Base-by-base conservation (phyloP, 2,888 invertebrate genomes). In the Fragum fragum region DNA sequence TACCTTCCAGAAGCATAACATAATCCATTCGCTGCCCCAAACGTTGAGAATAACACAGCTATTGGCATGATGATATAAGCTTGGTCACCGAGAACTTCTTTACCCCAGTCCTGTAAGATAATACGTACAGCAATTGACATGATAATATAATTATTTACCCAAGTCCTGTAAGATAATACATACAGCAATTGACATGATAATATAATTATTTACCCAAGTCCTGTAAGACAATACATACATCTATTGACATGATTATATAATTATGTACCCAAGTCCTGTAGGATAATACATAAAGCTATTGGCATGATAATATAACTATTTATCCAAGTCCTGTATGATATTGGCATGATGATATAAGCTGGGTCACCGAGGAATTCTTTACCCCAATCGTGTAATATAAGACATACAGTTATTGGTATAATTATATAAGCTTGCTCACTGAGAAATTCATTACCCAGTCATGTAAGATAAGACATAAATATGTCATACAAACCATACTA, bases 1-100 rank as follows among this genome's bases (percentile, higher is more conserved):
- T 77, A 90, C 90, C 91, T 97, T 97, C 87, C 86, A 1, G 86
- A 88, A 0, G 89, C 77, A 68, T 86, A 90, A 21, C 85, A 76
- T 7, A 85, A 81, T 11, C 90, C 89, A 73, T 90, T 90, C 9
- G 87, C 86, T 3, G 89, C 88, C 21, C 91, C 91, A 72, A 89
- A 88, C 18, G 90, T 90, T 9, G 91, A 91, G 68, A 88, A 86
- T 47, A 88, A 53, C 6, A 91, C 90, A 76, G 89, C 88, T 1
- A 91, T 74, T 0, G 90, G 90, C 78, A 90, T 89, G 29, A 91
- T 87, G 32, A 89, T 76, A 26, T 88, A 86, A 26, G 87, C 86
- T 36, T 52, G 47, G 21, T 66, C 71, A 5, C 90, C 90, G 1
- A 91, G 79, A 16, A 90, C 86, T 16, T 76, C 66, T 29, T 89